These are phyloP conservation scores for Synanthedon myopaeformis DNA, from an alignment of 2,888 invertebrate species.

Conservation along the genomic window DNA sequence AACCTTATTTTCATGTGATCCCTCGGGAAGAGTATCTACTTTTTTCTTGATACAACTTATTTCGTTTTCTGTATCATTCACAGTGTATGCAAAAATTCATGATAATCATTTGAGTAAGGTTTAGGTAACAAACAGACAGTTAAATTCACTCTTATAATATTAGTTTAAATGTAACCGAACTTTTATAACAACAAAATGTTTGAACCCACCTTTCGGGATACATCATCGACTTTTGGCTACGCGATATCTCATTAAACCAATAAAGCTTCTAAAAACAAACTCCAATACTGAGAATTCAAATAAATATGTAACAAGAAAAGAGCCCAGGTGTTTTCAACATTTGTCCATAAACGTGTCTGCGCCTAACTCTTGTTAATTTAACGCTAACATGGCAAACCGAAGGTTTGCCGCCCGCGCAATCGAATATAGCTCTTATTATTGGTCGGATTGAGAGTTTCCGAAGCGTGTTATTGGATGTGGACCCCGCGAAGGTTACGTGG, in stretches of 20 bases:
- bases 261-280: neutral
- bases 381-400: neutral
- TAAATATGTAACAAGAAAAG: neutral
- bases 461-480: neutral
- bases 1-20: no score
- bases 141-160: no score
- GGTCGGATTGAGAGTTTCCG: neutral
- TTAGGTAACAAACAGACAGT: no score
- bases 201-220: neutral
- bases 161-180: no score
- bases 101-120: no score
- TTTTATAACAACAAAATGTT: no score
- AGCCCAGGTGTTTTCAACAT: conserved; percentile 44
- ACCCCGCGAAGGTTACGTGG: neutral
- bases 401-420: neutral
- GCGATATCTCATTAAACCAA: neutral
- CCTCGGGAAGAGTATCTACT: no score
- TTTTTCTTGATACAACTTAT: no score
- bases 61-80: no score
- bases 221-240: no score
- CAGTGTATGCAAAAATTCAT: no score
- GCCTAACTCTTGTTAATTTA: conserved; percentile 13
- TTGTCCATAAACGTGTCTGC: conserved; percentile 47
- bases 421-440: neutral
- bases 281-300: neutral